A percentile compares a stretch with the other conserved stretches of the same genome.
These are phyloP conservation scores for Brachyalestes nurse DNA, from an alignment of 2,797 vertebrate genomes.

Conservation along the genomic window DNA sequence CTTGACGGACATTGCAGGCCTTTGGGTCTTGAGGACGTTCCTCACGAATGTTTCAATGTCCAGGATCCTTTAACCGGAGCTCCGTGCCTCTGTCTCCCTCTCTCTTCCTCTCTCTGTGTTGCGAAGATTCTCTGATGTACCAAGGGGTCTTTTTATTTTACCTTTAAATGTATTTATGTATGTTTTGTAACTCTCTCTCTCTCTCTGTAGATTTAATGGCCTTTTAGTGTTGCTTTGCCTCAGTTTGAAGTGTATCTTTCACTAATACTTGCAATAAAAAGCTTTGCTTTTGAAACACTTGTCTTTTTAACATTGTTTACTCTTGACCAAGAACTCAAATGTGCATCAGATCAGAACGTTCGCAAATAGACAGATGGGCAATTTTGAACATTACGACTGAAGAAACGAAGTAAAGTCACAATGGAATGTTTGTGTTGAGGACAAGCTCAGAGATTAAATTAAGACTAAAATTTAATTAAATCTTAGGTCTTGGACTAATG, in stretches of 20 bases:
- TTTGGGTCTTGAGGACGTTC: conserved; percentile 35
- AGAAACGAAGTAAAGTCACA: too few relatives aligned
- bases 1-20: conserved; percentile 5
- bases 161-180: conserved; percentile 71
- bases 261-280: conserved; percentile 92
- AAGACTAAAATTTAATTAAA: too few relatives aligned
- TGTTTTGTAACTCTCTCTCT: conserved; percentile 73
- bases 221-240: conserved; percentile 89
- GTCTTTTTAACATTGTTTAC: too few relatives aligned
- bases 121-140: conserved; percentile 80
- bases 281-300: conserved; percentile 83
- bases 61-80: conserved; percentile 54
- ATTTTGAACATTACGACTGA: too few relatives aligned
- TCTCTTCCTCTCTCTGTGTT: conserved; percentile 68
- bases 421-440: too few relatives aligned
- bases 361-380: too few relatives aligned
- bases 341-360: too few relatives aligned
- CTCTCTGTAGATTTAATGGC: conserved; percentile 76
- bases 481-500: too few relatives aligned
- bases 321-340: too few relatives aligned
- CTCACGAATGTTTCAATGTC: conserved; percentile 33
- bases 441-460: too few relatives aligned
- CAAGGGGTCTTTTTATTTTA: conserved; percentile 74
- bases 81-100: conserved; percentile 69
- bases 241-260: conserved; percentile 89